Evolutionary conservation across 2,113 vertebrate genomes (phyloP), one percentile per base, ranked within the genome.

Genomic region (Oreocharis arfaki): DNA sequence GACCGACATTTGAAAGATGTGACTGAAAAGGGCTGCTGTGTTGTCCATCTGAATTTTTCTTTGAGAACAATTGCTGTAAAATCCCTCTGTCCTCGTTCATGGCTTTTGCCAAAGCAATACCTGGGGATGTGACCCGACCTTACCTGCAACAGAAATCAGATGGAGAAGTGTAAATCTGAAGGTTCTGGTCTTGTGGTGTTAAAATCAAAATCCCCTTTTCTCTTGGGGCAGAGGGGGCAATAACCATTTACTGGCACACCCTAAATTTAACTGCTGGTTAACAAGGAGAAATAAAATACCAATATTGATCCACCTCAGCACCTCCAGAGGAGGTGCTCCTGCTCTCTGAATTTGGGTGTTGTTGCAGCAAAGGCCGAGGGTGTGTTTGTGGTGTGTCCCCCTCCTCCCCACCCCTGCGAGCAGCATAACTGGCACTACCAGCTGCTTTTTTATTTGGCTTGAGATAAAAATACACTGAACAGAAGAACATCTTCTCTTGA

Each of bases 361-460:
- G 39, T 13, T 41, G 63, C 47, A 50, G 63, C 46, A 17, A 6
- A 83, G 88, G 90, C 20, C 1, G 15, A 71, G 77, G 30, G 59
- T 50, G 80, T 26, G 30, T 49, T 55, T 52, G 5, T 59, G 55
- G 75, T 35, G 82, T 83, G 92, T 90, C 92, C 89, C 95, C 90
- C 89, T 87, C 91, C 90, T 94, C 82, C 94, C 87, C 83, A 80
- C 50, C 85, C 77, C 86, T 90, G 63, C 4, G 18, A 85, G 94
- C n/a, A 57, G 83, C 88, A 95, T 95, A 97, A 97, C 91, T 95
- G 96, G 95, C 96, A 96, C 94, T 96, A 92, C 96, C 96, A 97
- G 95, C 96, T 97, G 96, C 95, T 85, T 96, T 95, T 96, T 96
- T 90, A 33, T 94, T 96, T 95, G 94, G 33, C 84, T 94, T 10